Percentiles rank a stretch among this genome's conserved stretches.
phyloP scores from a whole-genome alignment of 2,888 invertebrate species.

The Ametastegia equiseti region DNA sequence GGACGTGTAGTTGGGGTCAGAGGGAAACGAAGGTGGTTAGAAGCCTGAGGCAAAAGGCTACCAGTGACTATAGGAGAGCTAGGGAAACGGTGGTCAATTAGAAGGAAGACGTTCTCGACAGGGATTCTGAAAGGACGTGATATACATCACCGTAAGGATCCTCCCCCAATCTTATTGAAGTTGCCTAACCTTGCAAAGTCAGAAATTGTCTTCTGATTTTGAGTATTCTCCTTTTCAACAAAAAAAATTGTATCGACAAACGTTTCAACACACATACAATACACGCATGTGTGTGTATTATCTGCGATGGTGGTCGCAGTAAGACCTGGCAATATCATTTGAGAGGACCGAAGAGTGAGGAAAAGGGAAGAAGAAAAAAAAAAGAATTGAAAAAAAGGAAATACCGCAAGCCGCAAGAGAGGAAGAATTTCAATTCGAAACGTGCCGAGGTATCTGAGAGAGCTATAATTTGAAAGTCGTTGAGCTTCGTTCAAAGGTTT shows the following conservation, averaged over 20 bases:
- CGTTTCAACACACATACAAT: neutral
- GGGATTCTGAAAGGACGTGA: neutral
- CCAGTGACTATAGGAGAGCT: neutral
- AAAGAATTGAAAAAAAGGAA: neutral
- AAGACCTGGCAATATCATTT: neutral
- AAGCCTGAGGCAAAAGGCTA: slow-evolving; percentile 30
- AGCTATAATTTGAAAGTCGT: neutral
- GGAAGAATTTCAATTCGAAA: slow-evolving; percentile 23
- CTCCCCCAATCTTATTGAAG: slow-evolving; percentile 14
- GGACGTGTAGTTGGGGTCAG: slow-evolving; percentile 14
- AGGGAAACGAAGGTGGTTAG: neutral
- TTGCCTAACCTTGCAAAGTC: neutral
- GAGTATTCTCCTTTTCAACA: neutral
- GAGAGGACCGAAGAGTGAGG: neutral
- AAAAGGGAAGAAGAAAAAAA: neutral
- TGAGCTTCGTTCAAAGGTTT: neutral
- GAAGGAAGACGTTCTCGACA: neutral
- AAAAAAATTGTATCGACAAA: too few relatives aligned
- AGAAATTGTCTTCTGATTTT: neutral
- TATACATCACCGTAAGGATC: neutral
- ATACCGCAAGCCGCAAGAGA: neutral
- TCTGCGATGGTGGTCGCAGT: neutral
- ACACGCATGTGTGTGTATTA: neutral
- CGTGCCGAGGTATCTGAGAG: neutral
- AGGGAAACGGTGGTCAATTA: slow-evolving; percentile 38